Evolutionary conservation across 2,888 invertebrate genomes (phyloP).

Genomic region (Thera obeliscata): DNA sequence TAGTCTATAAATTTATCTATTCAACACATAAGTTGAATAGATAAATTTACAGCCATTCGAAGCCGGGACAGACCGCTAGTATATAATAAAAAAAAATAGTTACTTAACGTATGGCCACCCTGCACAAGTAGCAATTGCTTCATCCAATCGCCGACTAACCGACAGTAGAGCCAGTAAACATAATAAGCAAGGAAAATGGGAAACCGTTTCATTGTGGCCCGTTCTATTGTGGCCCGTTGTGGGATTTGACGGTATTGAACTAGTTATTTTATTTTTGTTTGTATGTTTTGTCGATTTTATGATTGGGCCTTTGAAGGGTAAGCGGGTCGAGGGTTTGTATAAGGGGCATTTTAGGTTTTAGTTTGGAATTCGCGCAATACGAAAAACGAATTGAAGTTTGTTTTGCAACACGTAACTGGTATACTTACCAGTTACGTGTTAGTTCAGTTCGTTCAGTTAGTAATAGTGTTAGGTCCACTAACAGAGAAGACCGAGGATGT

Average conservation of each 20-base stretch:
- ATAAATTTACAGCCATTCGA: no score
- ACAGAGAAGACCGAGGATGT: no score
- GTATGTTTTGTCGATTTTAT: constrained; percentile 12
- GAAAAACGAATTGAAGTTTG: background rate
- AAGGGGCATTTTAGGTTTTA: background rate
- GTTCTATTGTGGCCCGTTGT: constrained; percentile 24
- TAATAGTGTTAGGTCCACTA: no score
- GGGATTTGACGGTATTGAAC: constrained; percentile 37
- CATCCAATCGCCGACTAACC: constrained; percentile 52
- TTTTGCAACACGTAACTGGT: background rate
- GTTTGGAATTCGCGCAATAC: background rate
- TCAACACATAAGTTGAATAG: no score
- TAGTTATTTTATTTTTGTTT: constrained; percentile 27
- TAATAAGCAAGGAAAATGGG: constrained; percentile 44
- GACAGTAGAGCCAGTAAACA: constrained; percentile 43
- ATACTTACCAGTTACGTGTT: background rate
- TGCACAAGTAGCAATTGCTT: constrained; percentile 51
- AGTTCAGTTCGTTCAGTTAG: no score
- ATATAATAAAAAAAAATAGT: background rate
- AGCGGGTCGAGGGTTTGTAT: constrained; percentile 5
- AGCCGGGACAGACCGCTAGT: no score
- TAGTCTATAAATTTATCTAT: no score
- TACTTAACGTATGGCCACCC: constrained; percentile 36
- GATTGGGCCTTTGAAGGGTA: constrained; percentile 5
- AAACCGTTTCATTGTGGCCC: constrained; percentile 41